Evolutionary conservation across 2,797 vertebrate species (phyloP).

Genomic region (Jordanella pulchra): DNA sequence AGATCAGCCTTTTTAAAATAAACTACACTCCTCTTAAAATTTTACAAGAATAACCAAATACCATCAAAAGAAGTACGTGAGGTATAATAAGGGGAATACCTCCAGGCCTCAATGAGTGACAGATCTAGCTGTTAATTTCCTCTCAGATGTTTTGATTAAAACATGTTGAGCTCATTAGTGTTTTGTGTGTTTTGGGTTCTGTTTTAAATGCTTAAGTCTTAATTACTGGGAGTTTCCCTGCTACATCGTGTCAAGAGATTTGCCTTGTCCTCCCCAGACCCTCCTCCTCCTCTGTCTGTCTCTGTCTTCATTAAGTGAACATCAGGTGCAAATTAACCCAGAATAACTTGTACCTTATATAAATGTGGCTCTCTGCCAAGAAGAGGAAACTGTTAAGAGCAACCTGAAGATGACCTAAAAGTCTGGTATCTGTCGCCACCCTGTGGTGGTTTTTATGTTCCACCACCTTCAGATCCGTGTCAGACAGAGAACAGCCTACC

Average conservation of each 20-base stretch:
- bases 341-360: conserved; percentile 66
- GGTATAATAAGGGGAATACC: neutral
- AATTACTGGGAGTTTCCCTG: conserved; percentile 70
- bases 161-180: conserved; percentile 62
- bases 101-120: conserved; percentile 1
- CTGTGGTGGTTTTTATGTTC: neutral
- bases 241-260: conserved; percentile 70
- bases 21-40: neutral
- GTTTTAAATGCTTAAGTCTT: conserved; percentile 58
- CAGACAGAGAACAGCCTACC: conserved; percentile 7
- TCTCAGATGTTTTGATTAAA: conserved; percentile 65
- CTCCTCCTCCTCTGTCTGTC: conserved; percentile 40
- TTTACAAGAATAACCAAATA: neutral
- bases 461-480: neutral
- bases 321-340: conserved; percentile 83
- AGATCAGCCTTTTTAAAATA: no score
- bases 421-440: conserved; percentile 50
- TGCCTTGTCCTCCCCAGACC: conserved; percentile 63
- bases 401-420: neutral
- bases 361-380: conserved; percentile 75
- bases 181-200: conserved; percentile 15
- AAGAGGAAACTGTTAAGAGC: conserved; percentile 35
- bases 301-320: conserved; percentile 81
- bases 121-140: conserved; percentile 45
- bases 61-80: neutral